These are phyloP conservation scores for Vicugna pacos DNA, from an alignment of 2,113 vertebrate species.

Conservation along the genomic window DNA sequence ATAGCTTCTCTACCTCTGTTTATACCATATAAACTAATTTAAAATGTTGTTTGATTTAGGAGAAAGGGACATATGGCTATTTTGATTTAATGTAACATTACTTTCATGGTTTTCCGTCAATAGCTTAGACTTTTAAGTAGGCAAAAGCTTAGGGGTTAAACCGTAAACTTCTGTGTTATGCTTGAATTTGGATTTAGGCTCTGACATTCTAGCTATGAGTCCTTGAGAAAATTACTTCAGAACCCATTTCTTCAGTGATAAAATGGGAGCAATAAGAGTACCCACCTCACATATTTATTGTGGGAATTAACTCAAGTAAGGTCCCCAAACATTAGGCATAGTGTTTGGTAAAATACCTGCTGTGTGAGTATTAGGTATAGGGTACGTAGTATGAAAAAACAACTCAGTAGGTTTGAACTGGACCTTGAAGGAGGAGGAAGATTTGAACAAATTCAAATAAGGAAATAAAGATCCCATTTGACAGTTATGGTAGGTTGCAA, in stretches of 20 bases:
- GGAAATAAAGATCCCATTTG: neutral
- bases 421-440: neutral
- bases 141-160: constrained; percentile 28
- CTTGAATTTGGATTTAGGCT: neutral
- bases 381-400: neutral
- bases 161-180: neutral
- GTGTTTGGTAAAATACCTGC: neutral
- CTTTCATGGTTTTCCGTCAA: constrained; percentile 23
- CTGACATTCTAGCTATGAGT: neutral
- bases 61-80: constrained; percentile 18
- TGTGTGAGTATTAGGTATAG: neutral
- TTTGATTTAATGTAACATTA: constrained; percentile 56
- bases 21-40: constrained; percentile 5
- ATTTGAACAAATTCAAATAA: neutral
- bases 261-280: neutral
- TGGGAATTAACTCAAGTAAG: neutral
- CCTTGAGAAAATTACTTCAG: constrained; percentile 28
- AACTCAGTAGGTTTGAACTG: neutral
- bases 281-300: neutral
- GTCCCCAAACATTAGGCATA: neutral
- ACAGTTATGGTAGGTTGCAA: neutral
- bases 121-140: constrained; percentile 38
- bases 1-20: neutral
- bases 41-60: constrained; percentile 50
- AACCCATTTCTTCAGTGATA: neutral